Evolutionary conservation across 1,140 invertebrate genomes (phyloP), one percentile per base, ranked within the genome.

Genomic region (Drosophila bocki): DNA sequence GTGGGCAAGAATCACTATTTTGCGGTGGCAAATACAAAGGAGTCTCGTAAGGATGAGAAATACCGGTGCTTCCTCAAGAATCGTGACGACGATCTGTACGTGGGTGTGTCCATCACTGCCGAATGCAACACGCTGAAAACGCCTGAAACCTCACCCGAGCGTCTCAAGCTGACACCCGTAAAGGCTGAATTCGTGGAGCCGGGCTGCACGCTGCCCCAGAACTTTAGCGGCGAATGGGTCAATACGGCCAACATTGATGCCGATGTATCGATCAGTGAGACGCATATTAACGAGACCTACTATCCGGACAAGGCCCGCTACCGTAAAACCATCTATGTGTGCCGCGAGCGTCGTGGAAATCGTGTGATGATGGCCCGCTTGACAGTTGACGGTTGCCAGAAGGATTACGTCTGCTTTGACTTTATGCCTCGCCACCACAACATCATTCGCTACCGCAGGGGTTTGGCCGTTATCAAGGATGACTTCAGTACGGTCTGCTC

Each of bases 321-420:
- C 84, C 95, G 98, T 71, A 95, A 96, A 81, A 98, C 98, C 3
- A 97, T 98, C 91, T 99, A 99, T 93, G 96, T 98, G n/a, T 99
- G 98, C 93, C 95, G 97, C 62, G 97, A 99, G 94, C 95, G 97
- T 93, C 94, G 97, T 91, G 97, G 97, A 80, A 96, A 96, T 32
- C 94, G 98, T 75, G 96, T 97, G 42, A 98, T 99, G 96, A 98
- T 99, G 97, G 97, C 98, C 9, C 94, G 98, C 72, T 95, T 99
- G 8, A 98, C 98, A 7, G 98, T 99, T 1, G 98, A 99, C 94
- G 98, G 98, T 94, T 99, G 98, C 93, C 98, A 99, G 94, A 98
- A 99, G 88, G 98, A 99, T 95, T 99, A 97, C 90, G 96, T 99
- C 9, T 99, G 99, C 90, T 99, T 99, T 87, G 98, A 99, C 92